Percentiles rank a stretch among this genome's conserved stretches.
Evolutionary conservation across 2,888 invertebrate genomes (phyloP).

Genomic region (Aporophyla nigra): DNA sequence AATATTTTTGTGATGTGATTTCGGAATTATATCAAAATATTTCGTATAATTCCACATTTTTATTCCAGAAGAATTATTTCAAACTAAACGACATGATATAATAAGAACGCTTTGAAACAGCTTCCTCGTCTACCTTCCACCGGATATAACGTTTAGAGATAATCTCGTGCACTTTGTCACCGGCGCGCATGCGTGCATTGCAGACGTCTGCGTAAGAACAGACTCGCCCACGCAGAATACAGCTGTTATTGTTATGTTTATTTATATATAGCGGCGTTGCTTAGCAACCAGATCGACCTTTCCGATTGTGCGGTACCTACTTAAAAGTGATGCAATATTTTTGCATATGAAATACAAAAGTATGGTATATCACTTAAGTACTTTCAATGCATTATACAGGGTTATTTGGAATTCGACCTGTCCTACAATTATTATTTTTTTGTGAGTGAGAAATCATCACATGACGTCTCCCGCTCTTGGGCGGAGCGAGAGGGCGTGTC

Average conservation of each 20-base stretch:
- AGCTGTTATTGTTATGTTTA: conserved; percentile 32
- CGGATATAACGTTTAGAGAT: conserved; percentile 54
- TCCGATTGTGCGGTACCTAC: neutral
- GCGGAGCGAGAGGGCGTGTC: too few relatives aligned
- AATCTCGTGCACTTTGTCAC: conserved; percentile 32
- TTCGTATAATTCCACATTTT: neutral
- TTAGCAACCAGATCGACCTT: conserved; percentile 36
- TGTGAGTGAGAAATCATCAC: too few relatives aligned
- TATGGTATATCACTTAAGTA: neutral
- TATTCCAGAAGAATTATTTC: neutral
- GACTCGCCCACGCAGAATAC: conserved; percentile 46
- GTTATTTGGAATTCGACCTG: neutral
- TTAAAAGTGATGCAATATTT: neutral
- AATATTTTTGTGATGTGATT: neutral
- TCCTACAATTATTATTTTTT: neutral
- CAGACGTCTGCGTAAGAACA: conserved; percentile 21
- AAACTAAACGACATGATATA: neutral
- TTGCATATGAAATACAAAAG: neutral
- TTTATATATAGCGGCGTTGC: conserved; percentile 35
- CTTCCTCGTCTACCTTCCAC: conserved; percentile 24
- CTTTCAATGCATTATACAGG: neutral
- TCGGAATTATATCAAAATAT: neutral
- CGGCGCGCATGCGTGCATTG: conserved; percentile 20
- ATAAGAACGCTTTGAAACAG: conserved; percentile 4
- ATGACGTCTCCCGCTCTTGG: too few relatives aligned